Conservation (phyloP, 2,113 vertebrate genomes). For the Cryptotis parvus region DNA sequence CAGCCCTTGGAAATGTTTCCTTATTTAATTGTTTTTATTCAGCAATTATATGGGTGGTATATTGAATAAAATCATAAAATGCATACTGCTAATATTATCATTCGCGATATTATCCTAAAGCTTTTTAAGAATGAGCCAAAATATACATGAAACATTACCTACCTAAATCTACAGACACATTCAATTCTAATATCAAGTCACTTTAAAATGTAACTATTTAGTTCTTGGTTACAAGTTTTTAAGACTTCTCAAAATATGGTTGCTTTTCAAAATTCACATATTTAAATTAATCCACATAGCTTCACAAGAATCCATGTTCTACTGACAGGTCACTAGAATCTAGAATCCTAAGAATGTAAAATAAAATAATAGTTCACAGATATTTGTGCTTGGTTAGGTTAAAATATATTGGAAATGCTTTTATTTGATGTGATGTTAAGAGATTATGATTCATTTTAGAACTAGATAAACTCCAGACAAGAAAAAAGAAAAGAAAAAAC, state of each 20-base stretch:
- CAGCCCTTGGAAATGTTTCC: background rate
- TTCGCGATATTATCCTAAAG: background rate
- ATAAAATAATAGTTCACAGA: background rate
- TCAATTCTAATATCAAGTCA: background rate
- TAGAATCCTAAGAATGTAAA: constrained; percentile 22
- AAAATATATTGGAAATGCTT: background rate
- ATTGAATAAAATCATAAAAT: constrained; percentile 36
- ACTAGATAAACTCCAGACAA: constrained; percentile 10
- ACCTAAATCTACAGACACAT: constrained; percentile 9
- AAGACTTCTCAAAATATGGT: constrained; percentile 21
- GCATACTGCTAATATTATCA: background rate
- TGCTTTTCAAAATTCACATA: constrained; percentile 47
- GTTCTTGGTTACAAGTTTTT: constrained; percentile 18
- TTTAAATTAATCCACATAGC: background rate
- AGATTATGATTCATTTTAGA: constrained; percentile 47
- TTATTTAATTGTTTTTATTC: constrained; percentile 34
- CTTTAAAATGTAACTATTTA: constrained; percentile 54
- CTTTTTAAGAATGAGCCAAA: background rate
- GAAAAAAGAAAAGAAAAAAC: background rate
- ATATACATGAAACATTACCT: background rate
- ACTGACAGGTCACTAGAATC: background rate
- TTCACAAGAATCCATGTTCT: background rate
- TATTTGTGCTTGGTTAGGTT: constrained; percentile 32
- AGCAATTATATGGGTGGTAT: background rate
- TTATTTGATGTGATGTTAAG: constrained; percentile 28